Conservation (phyloP, 1,140 invertebrate genomes). For the Campoletis sonorensis region DNA sequence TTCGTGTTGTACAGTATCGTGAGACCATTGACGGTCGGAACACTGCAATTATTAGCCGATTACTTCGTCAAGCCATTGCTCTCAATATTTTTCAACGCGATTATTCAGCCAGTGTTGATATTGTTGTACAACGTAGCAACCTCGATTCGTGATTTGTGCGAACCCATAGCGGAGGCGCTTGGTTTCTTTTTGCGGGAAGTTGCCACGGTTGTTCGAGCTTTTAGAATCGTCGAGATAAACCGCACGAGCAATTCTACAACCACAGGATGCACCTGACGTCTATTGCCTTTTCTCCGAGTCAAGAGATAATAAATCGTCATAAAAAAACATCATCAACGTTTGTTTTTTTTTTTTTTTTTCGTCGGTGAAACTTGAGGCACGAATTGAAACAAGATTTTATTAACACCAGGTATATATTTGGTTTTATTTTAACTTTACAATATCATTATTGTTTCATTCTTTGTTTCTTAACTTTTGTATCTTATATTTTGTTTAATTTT, state of each 20-base stretch:
- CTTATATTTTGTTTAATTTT: constrained; percentile 51
- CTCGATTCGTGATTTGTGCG: constrained; percentile 80
- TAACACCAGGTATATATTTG: constrained; percentile 75
- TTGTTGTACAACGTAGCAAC: constrained; percentile 80
- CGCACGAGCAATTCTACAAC: constrained; percentile 48
- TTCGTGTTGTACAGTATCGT: constrained; percentile 79
- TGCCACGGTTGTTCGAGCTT: constrained; percentile 72
- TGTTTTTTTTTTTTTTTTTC: too few species aligned
- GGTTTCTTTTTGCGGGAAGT: constrained; percentile 77
- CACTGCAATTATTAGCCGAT: constrained; percentile 81
- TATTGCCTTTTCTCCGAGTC: background rate
- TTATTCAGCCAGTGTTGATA: constrained; percentile 81
- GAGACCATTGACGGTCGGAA: constrained; percentile 79
- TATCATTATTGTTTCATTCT: constrained; percentile 69
- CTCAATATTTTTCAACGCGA: constrained; percentile 80
- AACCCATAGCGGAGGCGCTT: constrained; percentile 78
- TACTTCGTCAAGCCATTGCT: constrained; percentile 82
- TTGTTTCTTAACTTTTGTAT: constrained; percentile 51
- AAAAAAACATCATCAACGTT: background rate
- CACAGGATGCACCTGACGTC: background rate
- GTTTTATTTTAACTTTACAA: constrained; percentile 74
- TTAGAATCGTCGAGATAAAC: constrained; percentile 75
- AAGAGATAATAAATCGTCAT: constrained; percentile 1
- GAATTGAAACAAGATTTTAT: constrained; percentile 29
- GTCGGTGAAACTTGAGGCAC: too few species aligned